Evolutionary conservation across 2,888 invertebrate species (phyloP), one percentile per base, ranked within the genome.

Genomic region (Drosophila prostipennis): DNA sequence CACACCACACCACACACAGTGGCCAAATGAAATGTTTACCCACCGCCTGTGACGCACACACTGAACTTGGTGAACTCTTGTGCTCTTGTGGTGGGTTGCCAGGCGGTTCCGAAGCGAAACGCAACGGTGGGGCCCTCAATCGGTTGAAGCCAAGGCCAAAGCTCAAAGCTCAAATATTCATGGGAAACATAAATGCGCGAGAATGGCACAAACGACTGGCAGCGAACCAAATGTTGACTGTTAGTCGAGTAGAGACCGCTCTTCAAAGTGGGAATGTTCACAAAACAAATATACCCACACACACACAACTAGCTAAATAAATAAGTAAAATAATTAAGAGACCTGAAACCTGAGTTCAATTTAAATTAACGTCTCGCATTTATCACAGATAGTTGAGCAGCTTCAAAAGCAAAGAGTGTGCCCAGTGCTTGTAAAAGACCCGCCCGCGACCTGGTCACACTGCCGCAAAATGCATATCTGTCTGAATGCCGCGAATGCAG

Each of bases 141-240:
- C 49, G 49, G 49, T 40, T 61, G 63, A 63, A 63, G 61, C 63
- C 61, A 63, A 63, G 61, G 61, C 34, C 61, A 63, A 63, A 63
- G 61, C 61, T 63, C 65, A 65, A 65, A 65, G 65, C 65, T 53
- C 65, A 45, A 58, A 53, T 57, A 61, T 59, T 60, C 46, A 59
- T 53, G 61, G 59, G 43, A 34, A 52, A 53, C 54, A 19, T 26
- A 55, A 42, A 48, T 48, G 55, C 37, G 56, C 49, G 23, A 8
- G 34, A 40, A 57, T 16, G 36, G 52, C 46, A 36, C 29, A 36
- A 73, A 55, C 43, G 57, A 64, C 48, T 16, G 53, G 37, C 37
- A 52, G 55, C 43, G 69, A 57, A 59, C 36, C 6, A 34, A 48
- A 56, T 56, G 42, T 43, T 45, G 29, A 40, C 53, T 48, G 48